Base-by-base conservation (phyloP, 2,888 invertebrate species). In the Saturnia pavonia region DNA sequence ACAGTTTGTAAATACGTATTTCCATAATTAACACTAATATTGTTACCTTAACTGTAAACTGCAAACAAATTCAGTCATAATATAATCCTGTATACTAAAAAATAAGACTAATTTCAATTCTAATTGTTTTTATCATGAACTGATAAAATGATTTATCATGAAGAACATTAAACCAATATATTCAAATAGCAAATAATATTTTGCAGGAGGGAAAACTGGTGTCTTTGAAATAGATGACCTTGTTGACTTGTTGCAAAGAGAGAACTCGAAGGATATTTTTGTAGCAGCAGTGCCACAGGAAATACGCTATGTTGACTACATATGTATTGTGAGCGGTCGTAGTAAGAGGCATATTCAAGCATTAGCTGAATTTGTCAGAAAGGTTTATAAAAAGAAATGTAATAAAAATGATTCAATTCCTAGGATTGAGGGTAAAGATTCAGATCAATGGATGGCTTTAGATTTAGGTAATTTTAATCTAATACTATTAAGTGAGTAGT, bases 211-310 rank as follows among this genome's bases (percentile, higher is more conserved):
- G 19, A 81, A 94, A 73, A 94, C 88, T 76, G 99, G 99, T 45
- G 98, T 99, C 0, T 98, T 96, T 91, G 98, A 99, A 80, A 95
- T 99, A 66, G 97, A 97, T 84, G 98, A 99, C 76, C 88, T 99
- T 68, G 96, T 98, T 0, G 95, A 96, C 25, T 89, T 98, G 40
- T 89, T 99, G 43, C 94, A 95, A 76, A 94, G 95, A 81, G 98
- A 98, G 87, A 97, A 97, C 84, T 96, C 96, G 0, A 94, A 94
- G 82, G 95, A 99, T 83, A 95, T 99, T 76, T 97, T 97, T 91
- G 98, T 98, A 1, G 96, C 96, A 48, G 87, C 94, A 65, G 95
- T 99, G 0, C 97, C 98, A 0, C 86, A 94, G 71, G 95, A 97
- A 67, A 90, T 96, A 12, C 96, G 96, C 74, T 99, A 98, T 91